phyloP scores from a whole-genome alignment of 2,888 invertebrate species.

The Oligia latruncula region DNA sequence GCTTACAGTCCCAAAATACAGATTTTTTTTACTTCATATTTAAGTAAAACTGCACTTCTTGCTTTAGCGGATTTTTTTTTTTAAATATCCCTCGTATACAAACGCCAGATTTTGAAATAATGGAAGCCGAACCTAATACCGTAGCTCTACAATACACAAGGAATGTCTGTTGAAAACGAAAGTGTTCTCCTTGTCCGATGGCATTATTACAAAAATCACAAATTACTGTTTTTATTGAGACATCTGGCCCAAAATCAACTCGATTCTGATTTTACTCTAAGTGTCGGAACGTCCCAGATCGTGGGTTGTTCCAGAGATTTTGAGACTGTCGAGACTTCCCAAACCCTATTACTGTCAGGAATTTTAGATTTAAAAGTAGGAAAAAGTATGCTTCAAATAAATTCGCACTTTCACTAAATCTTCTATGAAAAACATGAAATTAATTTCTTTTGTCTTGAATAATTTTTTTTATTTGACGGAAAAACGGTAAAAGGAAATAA shows the following conservation, averaged over 20 bases:
- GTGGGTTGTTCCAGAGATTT: no score
- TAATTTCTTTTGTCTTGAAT: not conserved
- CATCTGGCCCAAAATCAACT: not conserved
- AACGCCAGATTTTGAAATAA: not conserved
- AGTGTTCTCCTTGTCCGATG: not conserved
- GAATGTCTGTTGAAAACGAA: not conserved
- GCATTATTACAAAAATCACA: not conserved
- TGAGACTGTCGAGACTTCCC: no score
- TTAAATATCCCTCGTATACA: not conserved
- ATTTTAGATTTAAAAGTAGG: not conserved
- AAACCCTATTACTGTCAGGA: no score
- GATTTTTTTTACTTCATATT: not conserved
- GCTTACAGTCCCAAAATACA: not conserved
- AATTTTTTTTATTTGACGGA: not conserved
- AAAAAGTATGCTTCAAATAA: not conserved
- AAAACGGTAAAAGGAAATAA: constrained; percentile 1
- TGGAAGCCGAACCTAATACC: not conserved
- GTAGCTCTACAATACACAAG: not conserved
- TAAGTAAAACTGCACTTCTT: not conserved
- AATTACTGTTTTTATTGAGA: not conserved
- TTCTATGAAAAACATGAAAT: not conserved
- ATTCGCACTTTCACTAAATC: not conserved
- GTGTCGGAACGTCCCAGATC: no score
- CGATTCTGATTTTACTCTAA: not conserved
- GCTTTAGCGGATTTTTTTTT: not conserved